phyloP scores from a whole-genome alignment of 2,113 vertebrate species.

The Pipa parva region DNA sequence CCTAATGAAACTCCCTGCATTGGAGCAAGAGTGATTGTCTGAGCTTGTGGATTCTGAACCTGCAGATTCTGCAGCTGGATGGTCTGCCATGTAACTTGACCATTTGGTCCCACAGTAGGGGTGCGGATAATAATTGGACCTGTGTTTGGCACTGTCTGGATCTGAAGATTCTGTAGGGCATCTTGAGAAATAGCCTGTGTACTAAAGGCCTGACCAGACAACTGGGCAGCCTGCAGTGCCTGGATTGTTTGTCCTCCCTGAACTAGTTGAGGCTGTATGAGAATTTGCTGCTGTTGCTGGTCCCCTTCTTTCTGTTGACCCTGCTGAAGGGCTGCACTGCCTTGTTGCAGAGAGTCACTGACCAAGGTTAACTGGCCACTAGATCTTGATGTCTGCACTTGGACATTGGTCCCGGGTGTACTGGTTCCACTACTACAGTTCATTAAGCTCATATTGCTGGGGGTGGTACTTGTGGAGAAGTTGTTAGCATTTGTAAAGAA shows the following conservation, averaged over 20 bases:
- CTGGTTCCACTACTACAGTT: conserved; percentile 59
- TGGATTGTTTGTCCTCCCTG: conserved; percentile 81
- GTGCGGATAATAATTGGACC: conserved; percentile 86
- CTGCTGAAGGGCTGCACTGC: conserved; percentile 49
- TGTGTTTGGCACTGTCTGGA: conserved; percentile 82
- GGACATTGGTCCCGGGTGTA: conserved; percentile 57
- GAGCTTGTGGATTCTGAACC: conserved; percentile 75
- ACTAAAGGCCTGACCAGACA: conserved; percentile 79
- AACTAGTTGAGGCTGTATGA: conserved; percentile 76
- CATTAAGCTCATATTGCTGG: conserved; percentile 64
- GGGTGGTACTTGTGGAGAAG: conserved; percentile 64
- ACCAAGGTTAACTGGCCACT: conserved; percentile 60
- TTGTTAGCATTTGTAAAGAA: conserved; percentile 73
- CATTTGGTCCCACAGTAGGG: conserved; percentile 84
- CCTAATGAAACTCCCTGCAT: conserved; percentile 81
- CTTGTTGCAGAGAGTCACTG: conserved; percentile 58
- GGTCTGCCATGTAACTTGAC: conserved; percentile 95
- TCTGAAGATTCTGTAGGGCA: conserved; percentile 88
- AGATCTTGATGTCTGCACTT: conserved; percentile 59
- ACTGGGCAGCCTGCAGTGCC: conserved; percentile 73
- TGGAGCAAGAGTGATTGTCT: conserved; percentile 89
- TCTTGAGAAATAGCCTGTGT: conserved; percentile 87
- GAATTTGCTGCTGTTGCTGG: conserved; percentile 77
- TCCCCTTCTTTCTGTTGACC: conserved; percentile 70
- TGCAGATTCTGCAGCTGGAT: conserved; percentile 90